Evolutionary conservation across 2,113 vertebrate genomes (phyloP), one percentile per base, ranked within the genome.

Genomic region (Formicarius rufipectus): DNA sequence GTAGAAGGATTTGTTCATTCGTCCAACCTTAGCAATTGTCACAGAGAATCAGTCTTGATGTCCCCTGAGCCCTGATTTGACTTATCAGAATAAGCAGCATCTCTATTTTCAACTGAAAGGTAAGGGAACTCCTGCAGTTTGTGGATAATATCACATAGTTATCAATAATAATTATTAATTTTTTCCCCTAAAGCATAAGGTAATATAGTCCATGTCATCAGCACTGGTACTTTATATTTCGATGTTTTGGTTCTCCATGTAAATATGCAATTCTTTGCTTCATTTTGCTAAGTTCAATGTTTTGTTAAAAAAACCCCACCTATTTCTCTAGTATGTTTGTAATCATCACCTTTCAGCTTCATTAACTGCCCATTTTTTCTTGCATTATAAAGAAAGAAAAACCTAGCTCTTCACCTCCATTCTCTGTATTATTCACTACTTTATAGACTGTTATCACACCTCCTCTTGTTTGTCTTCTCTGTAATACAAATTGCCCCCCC

Each of bases 301-400:
- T 93, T 28, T 84, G 47, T 59, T 72, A 40, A 77, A 82, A 77
- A 71, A 64, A 49, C n/a, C n/a, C n/a, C n/a, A 17, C 13, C 22
- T 27, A 52, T 52, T 50, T 28, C 30, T 33, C 45, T 73, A 56
- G 79, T 74, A 94, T 85, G 93, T 90, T 95, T 86, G 64, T 77
- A 95, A 96, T 96, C 64, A 66, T n/a, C 88, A 94, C 93, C 95
- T 97, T 95, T 96, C 93, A 64, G 88, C 83, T 94, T 96, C 92
- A 96, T 96, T 97, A 91, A 72, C 92, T 93, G 76, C 66, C 93
- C 72, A 80, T 90, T 93, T 95, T 77, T 90, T 60, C 82, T 74
- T 90, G 30, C 37, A 24, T 88, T 93, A 42, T 35, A 53, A 58
- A 72, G 47, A 71, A 79, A 66, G 27, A 42, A 30, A 83, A 78